Percentiles rank a stretch among this genome's conserved stretches.
These are phyloP conservation scores for Aphelenchoides avenae DNA, from an alignment of 1,140 invertebrate genomes.

Conservation along the genomic window DNA sequence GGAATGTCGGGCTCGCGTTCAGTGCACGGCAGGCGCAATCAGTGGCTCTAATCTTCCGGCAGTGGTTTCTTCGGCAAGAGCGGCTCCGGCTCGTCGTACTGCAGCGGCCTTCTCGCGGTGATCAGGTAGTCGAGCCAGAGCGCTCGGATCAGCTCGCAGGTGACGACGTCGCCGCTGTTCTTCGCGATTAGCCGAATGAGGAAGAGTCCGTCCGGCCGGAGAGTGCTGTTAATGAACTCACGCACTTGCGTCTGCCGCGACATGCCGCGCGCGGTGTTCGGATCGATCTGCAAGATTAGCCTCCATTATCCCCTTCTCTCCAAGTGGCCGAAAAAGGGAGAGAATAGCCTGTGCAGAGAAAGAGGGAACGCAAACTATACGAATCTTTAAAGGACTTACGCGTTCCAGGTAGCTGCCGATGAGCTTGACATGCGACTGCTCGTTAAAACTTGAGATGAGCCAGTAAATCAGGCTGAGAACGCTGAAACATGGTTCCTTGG, in stretches of 20 bases:
- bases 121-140: constrained; percentile 50
- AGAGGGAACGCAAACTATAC: neutral
- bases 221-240: constrained; percentile 49
- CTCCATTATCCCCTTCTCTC: too few species aligned
- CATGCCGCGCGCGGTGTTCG: constrained; percentile 21
- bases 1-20: too few species aligned
- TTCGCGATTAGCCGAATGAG: constrained; percentile 49
- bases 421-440: constrained; percentile 22
- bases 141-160: constrained; percentile 42
- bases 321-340: too few species aligned
- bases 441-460: constrained; percentile 26
- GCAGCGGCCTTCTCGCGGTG: constrained; percentile 14
- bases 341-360: too few species aligned
- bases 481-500: constrained; percentile 26
- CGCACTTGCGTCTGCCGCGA: constrained; percentile 30
- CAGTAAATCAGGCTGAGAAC: constrained; percentile 36
- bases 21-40: too few species aligned
- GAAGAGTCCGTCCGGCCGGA: constrained; percentile 59
- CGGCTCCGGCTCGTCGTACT: constrained; percentile 25
- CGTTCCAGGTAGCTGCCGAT: constrained; percentile 45
- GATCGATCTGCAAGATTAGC: constrained; percentile 45
- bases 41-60: too few species aligned
- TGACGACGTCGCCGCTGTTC: constrained; percentile 53
- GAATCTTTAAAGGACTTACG: constrained; percentile 10
- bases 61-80: constrained; percentile 15